Evolutionary conservation across 2,113 vertebrate species (phyloP), one percentile per base, ranked within the genome.

Genomic region (Chauna torquata): DNA sequence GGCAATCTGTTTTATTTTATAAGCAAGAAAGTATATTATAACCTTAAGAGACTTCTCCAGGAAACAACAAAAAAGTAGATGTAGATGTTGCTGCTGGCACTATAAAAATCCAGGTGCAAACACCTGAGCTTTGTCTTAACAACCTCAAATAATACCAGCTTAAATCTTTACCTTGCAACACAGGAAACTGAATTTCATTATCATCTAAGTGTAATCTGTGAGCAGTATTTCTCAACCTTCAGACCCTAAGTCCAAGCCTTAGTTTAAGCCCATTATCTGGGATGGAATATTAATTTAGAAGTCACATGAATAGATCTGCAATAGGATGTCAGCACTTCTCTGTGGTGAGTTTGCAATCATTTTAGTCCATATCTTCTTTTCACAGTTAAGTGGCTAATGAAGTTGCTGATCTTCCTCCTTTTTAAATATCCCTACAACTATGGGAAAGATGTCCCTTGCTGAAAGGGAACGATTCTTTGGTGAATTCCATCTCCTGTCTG

Each of bases 1-100:
- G 30, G 65, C 94, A 96, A 89, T 84, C 80, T 86, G 30, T 27
- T 96, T 94, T 69, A 57, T 75, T 96, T 93, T 93, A 92, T 82
- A 87, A 90, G 81, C 70, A 81, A 84, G 59, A 52, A 94, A 93
- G 50, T 74, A 54, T 81, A 69, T 79, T 28, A 71, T 83, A 91
- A 93, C 36, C 57, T 72, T 54, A 22, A 88, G 81, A 91, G 36
- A 72, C 86, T 94, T 92, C 25, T 91, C 28, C 70, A 91, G 88
- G 22, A 94, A 92, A 80, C 36, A 79, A 77, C 20, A 75, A 86
- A 75, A 74, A 34, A 47, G 13, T 58, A 58, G 20, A 23, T n/a
- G 25, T 49, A 86, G 45, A 66, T 82, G 52, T 69, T 82, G 66
- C 76, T 94, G 47, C 42, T 59, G 50, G 14, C n/a, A 62, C 22